Evolutionary conservation across 1,140 invertebrate species (phyloP).

Genomic region (Scaptomyza pallida): DNA sequence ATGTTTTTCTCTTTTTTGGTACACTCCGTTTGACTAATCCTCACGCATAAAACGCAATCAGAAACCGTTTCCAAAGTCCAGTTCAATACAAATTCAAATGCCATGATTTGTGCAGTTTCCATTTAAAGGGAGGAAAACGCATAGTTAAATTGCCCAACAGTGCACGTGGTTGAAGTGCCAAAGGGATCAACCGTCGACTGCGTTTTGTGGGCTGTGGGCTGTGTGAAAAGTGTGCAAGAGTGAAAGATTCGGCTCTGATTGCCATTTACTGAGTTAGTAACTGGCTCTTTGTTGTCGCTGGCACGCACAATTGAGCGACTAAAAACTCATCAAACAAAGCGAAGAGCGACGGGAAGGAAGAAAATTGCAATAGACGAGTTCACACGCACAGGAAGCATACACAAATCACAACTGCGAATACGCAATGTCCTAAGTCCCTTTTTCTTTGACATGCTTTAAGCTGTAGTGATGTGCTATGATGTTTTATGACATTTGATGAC

Average conservation of each 20-base stretch:
- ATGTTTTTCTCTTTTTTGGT: neutral
- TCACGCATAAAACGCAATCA: neutral
- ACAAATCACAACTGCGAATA: slow-evolving; percentile 22
- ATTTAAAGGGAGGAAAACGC: slow-evolving; percentile 3
- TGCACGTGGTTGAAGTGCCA: slow-evolving; percentile 4
- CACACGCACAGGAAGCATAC: slow-evolving; percentile 19
- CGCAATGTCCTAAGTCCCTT: slow-evolving; percentile 19
- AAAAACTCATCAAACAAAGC: slow-evolving; percentile 41
- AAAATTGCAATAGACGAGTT: slow-evolving; percentile 14
- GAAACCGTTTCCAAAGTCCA: neutral
- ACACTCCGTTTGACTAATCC: neutral
- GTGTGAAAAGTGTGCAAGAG: neutral
- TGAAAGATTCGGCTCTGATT: neutral
- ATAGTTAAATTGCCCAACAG: neutral
- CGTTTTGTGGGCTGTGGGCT: neutral
- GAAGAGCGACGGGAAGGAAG: slow-evolving; percentile 6
- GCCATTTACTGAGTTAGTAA: neutral
- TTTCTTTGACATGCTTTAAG: neutral
- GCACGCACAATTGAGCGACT: slow-evolving; percentile 35
- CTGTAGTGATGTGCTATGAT: neutral
- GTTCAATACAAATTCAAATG: neutral
- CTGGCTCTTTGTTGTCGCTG: slow-evolving; percentile 24
- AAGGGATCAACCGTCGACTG: neutral
- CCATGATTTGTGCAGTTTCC: slow-evolving; percentile 8
- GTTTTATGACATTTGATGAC: neutral